Evolutionary conservation across 2,888 invertebrate genomes (phyloP), one percentile per base, ranked within the genome.

Genomic region (Didymodactylos carnosus): DNA sequence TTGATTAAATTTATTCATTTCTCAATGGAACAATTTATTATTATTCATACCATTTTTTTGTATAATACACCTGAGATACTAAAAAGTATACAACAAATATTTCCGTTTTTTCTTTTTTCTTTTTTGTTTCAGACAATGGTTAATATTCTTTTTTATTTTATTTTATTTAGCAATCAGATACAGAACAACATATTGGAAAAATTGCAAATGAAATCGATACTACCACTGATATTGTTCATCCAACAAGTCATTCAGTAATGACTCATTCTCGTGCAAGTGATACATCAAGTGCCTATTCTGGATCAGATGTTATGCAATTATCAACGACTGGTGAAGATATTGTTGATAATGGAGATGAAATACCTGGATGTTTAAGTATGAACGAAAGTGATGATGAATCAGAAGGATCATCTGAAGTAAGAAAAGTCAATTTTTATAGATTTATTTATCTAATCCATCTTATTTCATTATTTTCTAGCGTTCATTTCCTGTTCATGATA

Each of bases 241-340:
- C n/a, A n/a, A n/a, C n/a, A n/a, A n/a, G n/a, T 2, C 62, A 62
- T 35, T 62, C 62, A 19, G 6, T 35, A 6, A 62, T 62, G 62
- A 35, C 62, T n/a, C 62, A 89, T 78, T 91, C 92, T 76, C 88
- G 90, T 79, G 91, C 91, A 71, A 92, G 92, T 81, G 94, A 94
- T 84, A 94, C 94, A 35, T 93, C 92, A 83, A 93, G 93, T 78
- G 94, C 94, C 75, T 94, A 94, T 84, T 92, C 92, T 80, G 94
- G 94, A 77, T 92, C 92, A 78, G 94, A 94, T 86, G 92, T 92
- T 77, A 92, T 93, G 92, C 91, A 92, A 79, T 91, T 91, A 75
- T 40, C 90, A 75, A 76, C 76, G 6, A 70, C 76, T 8, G 77
- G 77, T 27, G 77, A 77, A 70, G 75, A 76, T 35, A n/a, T n/a